Base-by-base conservation (phyloP, 92 coral and sea anemone genomes). In the Epizoanthus ramosus region DNA sequence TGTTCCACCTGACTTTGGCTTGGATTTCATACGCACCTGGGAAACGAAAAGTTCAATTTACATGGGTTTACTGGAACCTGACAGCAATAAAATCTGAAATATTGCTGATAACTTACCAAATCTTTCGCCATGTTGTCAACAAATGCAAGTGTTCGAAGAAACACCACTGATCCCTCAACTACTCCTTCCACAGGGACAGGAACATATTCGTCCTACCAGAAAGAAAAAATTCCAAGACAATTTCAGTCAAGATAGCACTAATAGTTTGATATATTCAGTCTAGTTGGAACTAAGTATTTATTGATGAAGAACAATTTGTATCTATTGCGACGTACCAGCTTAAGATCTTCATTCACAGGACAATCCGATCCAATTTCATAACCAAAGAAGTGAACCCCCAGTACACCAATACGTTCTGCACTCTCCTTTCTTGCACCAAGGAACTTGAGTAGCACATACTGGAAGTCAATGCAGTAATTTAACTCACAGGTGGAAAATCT, bases 51-150 rank as follows among this genome's bases (percentile, higher is more conserved):
- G 15, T 23, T 12, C 9, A 18, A 24, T 23, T 23, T 22, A 59
- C 54, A 50, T 50, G 7, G 54, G 8, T 10, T 50, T 50, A 50
- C 3, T 50, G 54, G 54, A 50, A 50, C 54, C 50, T 50, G 14
- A 50, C 54, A 50, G 54, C 14, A 50, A 50, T n/a, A 9, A 50
- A 9, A 50, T 50, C 54, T 9, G 9, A 53, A 60, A 57, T 31
- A 25, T 24, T n/a, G 14, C 54, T 3, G 5, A 16, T 70, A 80
- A 37, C 80, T 84, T 56, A 96, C 99, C 99, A 91, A 91, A 73
- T 92, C 99, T 71, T 93, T 93, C 31, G 98, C 93, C 98, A 96
- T 96, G 57, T 91, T 93, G 50, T 94, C 99, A 65, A 96, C 85
- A 75, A 96, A 96, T 41, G 92, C 79, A 14, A 96, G 89, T 14